These are phyloP conservation scores for Onthophagus taurus DNA, from an alignment of 1,140 invertebrate species.

Conservation along the genomic window DNA sequence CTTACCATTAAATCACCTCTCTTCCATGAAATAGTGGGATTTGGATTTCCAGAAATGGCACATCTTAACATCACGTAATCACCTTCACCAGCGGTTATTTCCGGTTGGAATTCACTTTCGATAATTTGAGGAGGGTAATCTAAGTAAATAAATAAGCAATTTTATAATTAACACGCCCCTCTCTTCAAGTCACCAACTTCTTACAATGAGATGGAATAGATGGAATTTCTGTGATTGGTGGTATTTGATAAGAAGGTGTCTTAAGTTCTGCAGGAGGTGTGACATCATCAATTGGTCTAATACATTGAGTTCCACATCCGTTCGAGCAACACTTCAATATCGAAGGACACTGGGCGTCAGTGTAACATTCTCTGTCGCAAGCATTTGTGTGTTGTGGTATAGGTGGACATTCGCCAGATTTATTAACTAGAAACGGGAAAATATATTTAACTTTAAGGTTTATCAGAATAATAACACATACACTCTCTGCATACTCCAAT, in stretches of 20 bases:
- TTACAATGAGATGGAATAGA: constrained; percentile 22
- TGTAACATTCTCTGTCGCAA: constrained; percentile 62
- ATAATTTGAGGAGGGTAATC: constrained; percentile 40
- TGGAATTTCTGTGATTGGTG: constrained; percentile 36
- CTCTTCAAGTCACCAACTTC: constrained; percentile 21
- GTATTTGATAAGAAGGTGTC: constrained; percentile 15
- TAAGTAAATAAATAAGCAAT: constrained; percentile 15
- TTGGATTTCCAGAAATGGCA: constrained; percentile 61
- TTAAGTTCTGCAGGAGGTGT: constrained; percentile 28
- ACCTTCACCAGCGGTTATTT: constrained; percentile 59
- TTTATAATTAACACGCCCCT: background rate
- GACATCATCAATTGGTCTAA: constrained; percentile 43
- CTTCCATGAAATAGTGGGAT: constrained; percentile 65
- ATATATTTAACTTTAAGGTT: background rate
- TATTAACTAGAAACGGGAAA: constrained; percentile 46
- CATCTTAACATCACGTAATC: constrained; percentile 62
- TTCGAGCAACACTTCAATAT: constrained; percentile 73
- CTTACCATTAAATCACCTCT: constrained; percentile 58
- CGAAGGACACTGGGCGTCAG: constrained; percentile 72
- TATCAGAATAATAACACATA: too few species aligned
- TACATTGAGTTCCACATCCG: constrained; percentile 65
- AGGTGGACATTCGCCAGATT: constrained; percentile 65
- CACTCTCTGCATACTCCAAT: constrained; percentile 54
- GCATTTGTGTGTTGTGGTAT: constrained; percentile 29
- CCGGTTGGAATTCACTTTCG: constrained; percentile 43